Base-by-base conservation (phyloP, 2,888 invertebrate genomes). In the Invenusta paracnida region DNA sequence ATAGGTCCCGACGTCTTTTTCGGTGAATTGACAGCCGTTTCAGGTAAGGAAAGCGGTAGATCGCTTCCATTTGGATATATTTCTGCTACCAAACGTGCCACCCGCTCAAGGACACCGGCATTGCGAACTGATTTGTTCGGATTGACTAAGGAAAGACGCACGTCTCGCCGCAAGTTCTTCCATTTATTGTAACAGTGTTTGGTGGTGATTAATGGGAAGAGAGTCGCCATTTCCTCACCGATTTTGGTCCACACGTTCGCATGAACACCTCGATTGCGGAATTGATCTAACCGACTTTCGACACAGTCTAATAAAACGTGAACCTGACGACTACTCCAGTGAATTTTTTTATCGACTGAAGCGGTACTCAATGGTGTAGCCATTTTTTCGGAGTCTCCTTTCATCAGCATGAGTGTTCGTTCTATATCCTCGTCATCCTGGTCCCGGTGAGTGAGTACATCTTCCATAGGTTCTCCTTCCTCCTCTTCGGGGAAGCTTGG, bases 131-230 rank as follows among this genome's bases (percentile, higher is more conserved):
- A 25, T 23, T 82, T 82, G 30, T 82, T 82, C 5, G 85, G 73
- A 28, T 85, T 85, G 82, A 27, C 67, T 13, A 85, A 67, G 5
- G 29, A 29, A 2, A 85, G 73, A 13, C 85, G 81, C 2, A 85
- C 73, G 23, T 85, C 85, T 2, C 85, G 82, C 1, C 85, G 82
- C 5, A 85, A 27, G 29, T 85, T 85, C 73, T 85, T 85, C 85
- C 85, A 85, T 28, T 85, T 85, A 23, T 85, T 85, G 73, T 85
- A 85, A 29, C 85, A 85, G 29, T 85, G 85, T 28, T 85, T 67
- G 17, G 73, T 73, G n/a, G 66, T 82, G 28, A 85, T 81, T 27
- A 25, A 28, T n/a, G 29, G 29, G 2, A 29, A 29, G 17, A 82
- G 29, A 82, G 73, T 25, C 29, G 66, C 73, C 85, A 85, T 85